Base-by-base conservation (phyloP, 53 echinoderm and acorn worm species). In the Holothuria leucospilota region DNA sequence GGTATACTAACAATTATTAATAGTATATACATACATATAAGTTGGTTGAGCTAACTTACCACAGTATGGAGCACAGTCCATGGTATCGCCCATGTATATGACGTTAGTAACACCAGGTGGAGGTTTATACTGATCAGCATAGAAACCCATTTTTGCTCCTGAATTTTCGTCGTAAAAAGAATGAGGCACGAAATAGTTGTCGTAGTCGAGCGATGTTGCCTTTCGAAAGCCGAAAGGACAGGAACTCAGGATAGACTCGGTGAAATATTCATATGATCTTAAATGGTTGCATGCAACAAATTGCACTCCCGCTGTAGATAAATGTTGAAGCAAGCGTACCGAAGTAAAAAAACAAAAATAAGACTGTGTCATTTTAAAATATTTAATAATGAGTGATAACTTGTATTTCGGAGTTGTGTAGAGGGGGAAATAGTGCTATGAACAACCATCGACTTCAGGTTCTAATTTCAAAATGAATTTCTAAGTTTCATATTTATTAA, bases 251-350 rank as follows among this genome's bases (percentile, higher is more conserved):
- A 96, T 96, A 60, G 95, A 95, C 39, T 94, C 95, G 0, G 74
- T 86, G 86, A 96, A 95, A 66, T 88, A 93, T 56, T 91, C 93
- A 14, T 88, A 87, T 14, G 97, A 84, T 59, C 97, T 73, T 24
- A 96, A 63, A 79, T 96, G 97, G 56, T 96, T 96, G 51, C 97
- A 96, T 5, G 97, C 97, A 15, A 96, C 91, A 62, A 93, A 91
- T 63, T 90, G 83, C 56, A 91, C 87, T 20, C 72, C 90, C 24
- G 91, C 97, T 96, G 91, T 25, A 8, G 20, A 15, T 27, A 62
- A 61, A 59, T 5, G n/a, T 5, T 68, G 15, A 2, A 29, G 34
- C 46, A 46, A 15, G 46, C 6, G 46, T 46, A 46, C 8, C 2
- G 4, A 46, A 46, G 46, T 46, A 9, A 46, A 46, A 46, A 46